A percentile compares a stretch with the other conserved stretches of the same genome.
phyloP scores from a whole-genome alignment of 2,888 invertebrate species.

The Loripinus fragilis region DNA sequence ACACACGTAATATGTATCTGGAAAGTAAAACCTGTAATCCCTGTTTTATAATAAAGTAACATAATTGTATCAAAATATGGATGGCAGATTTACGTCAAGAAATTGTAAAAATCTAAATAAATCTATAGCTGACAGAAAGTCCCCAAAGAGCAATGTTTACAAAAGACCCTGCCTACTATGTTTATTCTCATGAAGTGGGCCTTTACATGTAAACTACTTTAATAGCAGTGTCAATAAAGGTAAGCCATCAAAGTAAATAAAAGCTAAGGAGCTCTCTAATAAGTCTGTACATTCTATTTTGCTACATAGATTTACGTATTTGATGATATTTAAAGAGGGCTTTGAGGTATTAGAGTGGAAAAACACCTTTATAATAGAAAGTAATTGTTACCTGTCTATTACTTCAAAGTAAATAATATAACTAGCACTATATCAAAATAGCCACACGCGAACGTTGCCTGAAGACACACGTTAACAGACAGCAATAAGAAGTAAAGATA shows the following conservation, averaged over 20 bases:
- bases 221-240: background rate
- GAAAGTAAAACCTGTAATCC: too few species aligned
- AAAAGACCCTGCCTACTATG: background rate
- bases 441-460: conserved; percentile 6
- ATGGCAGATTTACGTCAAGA: too few species aligned
- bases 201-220: background rate
- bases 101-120: conserved; percentile 5
- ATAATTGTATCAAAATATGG: too few species aligned
- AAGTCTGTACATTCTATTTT: background rate
- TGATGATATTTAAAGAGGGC: background rate
- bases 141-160: background rate
- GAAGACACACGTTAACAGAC: too few species aligned
- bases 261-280: background rate
- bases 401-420: conserved; percentile 3
- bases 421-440: background rate
- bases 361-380: conserved; percentile 6
- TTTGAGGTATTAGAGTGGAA: background rate
- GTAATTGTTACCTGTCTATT: background rate
- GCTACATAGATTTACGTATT: background rate
- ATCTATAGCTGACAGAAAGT: background rate
- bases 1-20: too few species aligned
- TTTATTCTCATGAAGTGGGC: background rate
- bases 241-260: conserved; percentile 7
- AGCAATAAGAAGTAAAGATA: too few species aligned
- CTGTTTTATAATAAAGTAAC: too few species aligned